Base-by-base conservation (phyloP, 2,797 vertebrate species). In the Poecilia gillii region DNA sequence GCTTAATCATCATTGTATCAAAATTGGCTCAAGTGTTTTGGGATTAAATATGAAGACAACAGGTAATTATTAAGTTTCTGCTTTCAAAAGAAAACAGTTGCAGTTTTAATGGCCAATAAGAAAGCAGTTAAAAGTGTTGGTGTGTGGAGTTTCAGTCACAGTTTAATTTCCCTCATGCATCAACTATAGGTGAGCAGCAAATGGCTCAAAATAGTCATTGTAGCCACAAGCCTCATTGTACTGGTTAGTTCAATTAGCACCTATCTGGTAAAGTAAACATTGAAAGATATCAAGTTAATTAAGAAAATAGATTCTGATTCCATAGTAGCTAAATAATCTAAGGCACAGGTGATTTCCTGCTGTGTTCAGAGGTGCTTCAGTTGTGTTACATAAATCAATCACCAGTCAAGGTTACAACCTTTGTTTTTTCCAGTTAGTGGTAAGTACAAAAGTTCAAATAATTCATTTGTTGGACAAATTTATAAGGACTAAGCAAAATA, bases 1-100 rank as follows among this genome's bases (percentile, higher is more conserved):
- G 72, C 13, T 45, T 84, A 59, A 85, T 88, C 75, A 81, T 47
- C 70, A 36, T 14, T 73, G 3, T 36, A 71, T 86, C 39, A 53
- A 78, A 83, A 83, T 77, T n/a, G n/a, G 1, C 13, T 41, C 5
- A 6, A 68, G 68, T 57, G 46, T 77, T 80, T 78, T 57, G 43
- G 46, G 75, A 51, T 14, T 25, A 9, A 1, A 45, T 28, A 76
- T 20, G 23, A 41, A 57, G 36, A 46, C 75, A 47, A 46, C n/a
- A 55, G 53, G 39, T 71, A 57, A 80, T 79, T 81, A 79, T 16
- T n/a, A 39, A 0, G 28, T 74, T 72, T 80, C 23, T 12, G 46
- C 36, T 68, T 45, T 74, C 31, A 77, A 81, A 81, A 41, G 51
- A 33, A 73, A 79, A 2, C 18, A 47, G 70, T 78, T 43, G 28